phyloP scores from a whole-genome alignment of 2,113 vertebrate species.

The Myotis davidii region DNA sequence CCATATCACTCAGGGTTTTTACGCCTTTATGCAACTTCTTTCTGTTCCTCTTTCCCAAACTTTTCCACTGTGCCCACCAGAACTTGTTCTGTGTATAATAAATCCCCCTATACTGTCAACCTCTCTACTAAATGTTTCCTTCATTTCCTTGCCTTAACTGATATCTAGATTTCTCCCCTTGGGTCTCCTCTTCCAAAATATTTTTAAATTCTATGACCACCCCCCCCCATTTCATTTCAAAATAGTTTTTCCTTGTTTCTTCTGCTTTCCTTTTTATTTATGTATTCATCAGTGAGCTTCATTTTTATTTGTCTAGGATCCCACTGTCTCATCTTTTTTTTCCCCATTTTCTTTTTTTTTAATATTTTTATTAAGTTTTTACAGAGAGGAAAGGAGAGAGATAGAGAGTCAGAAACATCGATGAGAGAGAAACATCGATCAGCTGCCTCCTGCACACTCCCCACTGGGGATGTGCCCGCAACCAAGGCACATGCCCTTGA shows the following conservation, averaged over 20 bases:
- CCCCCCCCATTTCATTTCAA: neutral
- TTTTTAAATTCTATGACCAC: neutral
- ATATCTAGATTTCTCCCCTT: neutral
- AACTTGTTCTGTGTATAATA: neutral
- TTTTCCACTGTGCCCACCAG: neutral
- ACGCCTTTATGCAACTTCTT: neutral
- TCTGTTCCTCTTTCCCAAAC: neutral
- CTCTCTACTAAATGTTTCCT: neutral
- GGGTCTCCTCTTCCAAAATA: neutral
- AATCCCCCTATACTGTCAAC: neutral
- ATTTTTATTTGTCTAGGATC: neutral
- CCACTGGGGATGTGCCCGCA: no score
- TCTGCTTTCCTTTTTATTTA: neutral
- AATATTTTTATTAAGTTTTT: no score
- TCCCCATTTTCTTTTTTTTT: no score
- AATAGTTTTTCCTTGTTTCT: neutral
- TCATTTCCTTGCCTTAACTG: neutral
- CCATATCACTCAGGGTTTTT: neutral
- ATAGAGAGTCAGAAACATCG: no score
- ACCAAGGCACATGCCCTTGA: no score
- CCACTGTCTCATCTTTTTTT: neutral
- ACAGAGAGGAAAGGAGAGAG: no score
- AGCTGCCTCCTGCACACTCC: no score
- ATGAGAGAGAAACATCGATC: no score
- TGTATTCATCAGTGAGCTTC: neutral